Conservation (phyloP, 2,797 vertebrate genomes). For the Octomys mimax region DNA sequence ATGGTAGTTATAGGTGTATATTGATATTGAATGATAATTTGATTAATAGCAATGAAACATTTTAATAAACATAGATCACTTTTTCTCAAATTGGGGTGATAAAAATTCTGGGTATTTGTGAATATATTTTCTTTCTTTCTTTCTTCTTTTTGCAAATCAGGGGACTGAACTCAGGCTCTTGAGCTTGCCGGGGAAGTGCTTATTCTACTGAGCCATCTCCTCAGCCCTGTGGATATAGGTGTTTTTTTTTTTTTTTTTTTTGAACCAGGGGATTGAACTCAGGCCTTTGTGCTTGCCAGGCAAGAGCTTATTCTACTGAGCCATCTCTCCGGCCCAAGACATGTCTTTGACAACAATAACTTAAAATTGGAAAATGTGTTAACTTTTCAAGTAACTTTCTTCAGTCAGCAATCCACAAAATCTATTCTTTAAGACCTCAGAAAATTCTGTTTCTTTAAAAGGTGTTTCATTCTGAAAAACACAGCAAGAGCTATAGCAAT, state of each 20-base stretch:
- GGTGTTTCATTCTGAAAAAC: conserved; percentile 29
- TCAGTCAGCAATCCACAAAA: conserved; percentile 60
- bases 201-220: no score
- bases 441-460: conserved; percentile 57
- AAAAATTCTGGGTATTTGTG: conserved; percentile 66
- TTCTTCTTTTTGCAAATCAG: no score
- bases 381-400: conserved; percentile 60
- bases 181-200: no score
- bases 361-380: conserved; percentile 45
- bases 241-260: no score
- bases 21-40: not conserved
- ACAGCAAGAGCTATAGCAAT: conserved; percentile 49
- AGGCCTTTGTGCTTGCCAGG: no score
- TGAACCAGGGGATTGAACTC: no score
- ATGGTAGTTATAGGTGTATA: conserved; percentile 30
- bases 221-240: no score
- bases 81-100: conserved; percentile 68
- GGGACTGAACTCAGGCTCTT: no score
- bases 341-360: conserved; percentile 45
- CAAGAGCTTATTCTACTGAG: no score
- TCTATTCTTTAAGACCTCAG: conserved; percentile 39
- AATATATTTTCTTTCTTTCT: not conserved
- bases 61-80: conserved; percentile 58
- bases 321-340: not conserved
- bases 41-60: conserved; percentile 37